A percentile compares a stretch with the other conserved stretches of the same genome.
These are phyloP conservation scores for Urocitellus parryii DNA, from an alignment of 2,113 vertebrate genomes.

Conservation along the genomic window DNA sequence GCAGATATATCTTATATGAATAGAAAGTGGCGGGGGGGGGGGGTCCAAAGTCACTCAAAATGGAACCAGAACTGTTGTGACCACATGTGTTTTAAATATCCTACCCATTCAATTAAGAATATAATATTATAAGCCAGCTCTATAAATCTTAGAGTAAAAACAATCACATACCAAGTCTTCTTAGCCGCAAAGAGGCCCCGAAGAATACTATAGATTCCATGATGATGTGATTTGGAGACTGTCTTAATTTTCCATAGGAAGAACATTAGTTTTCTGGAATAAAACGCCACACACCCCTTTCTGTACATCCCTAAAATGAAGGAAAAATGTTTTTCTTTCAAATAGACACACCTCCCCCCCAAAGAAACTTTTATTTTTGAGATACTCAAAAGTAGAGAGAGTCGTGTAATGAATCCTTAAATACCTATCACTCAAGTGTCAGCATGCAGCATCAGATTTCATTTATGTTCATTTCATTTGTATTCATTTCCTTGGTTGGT, in stretches of 20 bases:
- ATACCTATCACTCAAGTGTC: neutral
- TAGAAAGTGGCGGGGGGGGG: neutral
- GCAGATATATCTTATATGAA: constrained; percentile 79
- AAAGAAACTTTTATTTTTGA: constrained; percentile 11
- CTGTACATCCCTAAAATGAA: neutral
- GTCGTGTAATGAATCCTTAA: neutral
- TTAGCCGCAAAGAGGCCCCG: constrained; percentile 65
- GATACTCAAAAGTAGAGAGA: neutral
- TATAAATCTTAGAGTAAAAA: constrained; percentile 82
- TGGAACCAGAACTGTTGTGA: neutral
- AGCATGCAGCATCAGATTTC: neutral
- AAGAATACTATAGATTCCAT: neutral
- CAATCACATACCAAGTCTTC: constrained; percentile 59
- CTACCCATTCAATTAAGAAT: constrained; percentile 83
- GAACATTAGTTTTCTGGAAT: neutral
- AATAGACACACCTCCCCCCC: neutral
- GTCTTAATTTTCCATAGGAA: constrained; percentile 24
- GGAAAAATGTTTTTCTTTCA: neutral
- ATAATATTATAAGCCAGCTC: constrained; percentile 76
- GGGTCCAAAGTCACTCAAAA: constrained; percentile 70
- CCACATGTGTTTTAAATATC: constrained; percentile 84
- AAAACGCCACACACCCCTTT: neutral
- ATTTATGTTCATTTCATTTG: neutral
- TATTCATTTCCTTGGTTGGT: too few relatives aligned
- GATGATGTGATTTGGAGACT: constrained; percentile 62